phyloP scores from a whole-genome alignment of 2,797 vertebrate species.

The Diglossa cyanea region DNA sequence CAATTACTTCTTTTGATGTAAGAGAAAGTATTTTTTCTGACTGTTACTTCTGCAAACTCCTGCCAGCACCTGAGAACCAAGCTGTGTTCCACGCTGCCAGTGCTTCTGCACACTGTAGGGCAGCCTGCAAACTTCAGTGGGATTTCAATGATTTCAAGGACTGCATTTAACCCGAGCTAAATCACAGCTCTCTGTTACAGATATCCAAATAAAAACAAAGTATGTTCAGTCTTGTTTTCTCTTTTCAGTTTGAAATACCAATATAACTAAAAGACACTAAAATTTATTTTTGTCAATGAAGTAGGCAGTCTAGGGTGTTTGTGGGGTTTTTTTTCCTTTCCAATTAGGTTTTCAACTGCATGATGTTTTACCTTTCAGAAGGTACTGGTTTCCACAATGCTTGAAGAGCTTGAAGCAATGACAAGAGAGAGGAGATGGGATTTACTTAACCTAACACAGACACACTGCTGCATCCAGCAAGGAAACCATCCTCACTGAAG shows the following conservation, averaged over 20 bases:
- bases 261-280: neutral
- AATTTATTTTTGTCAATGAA: neutral
- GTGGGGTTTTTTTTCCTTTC: accelerated
- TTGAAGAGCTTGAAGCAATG: neutral
- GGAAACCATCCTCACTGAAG: neutral
- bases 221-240: neutral
- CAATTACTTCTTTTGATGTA: neutral
- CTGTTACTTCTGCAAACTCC: neutral
- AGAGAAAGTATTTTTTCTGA: neutral
- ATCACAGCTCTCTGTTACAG: neutral
- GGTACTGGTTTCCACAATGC: neutral
- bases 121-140: neutral
- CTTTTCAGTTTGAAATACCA: neutral
- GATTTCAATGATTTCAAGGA: neutral
- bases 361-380: neutral
- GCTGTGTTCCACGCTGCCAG: neutral
- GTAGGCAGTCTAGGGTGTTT: neutral
- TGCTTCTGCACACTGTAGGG: neutral
- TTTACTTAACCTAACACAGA: neutral
- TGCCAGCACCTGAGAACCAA: neutral
- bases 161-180: neutral
- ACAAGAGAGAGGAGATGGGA: neutral
- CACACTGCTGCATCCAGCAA: neutral
- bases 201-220: neutral
- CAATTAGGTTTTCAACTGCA: neutral